Base-by-base conservation (phyloP, 2,888 invertebrate genomes). In the Sinohyriopsis cumingii region DNA sequence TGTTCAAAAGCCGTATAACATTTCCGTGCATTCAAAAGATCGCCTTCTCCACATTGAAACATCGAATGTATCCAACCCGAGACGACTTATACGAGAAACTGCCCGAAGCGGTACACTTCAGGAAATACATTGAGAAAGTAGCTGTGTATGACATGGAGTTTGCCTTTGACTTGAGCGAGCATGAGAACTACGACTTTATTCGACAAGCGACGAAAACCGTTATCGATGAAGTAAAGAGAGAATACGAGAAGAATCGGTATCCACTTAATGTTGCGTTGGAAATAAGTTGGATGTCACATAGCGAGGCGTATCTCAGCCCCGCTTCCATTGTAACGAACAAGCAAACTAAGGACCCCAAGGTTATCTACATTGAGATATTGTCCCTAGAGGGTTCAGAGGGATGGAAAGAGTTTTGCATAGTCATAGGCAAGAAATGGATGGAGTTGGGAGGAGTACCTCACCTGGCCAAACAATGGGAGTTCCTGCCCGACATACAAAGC, bases 71-170 rank as follows among this genome's bases (percentile, higher is more conserved):
- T 45, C 65, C 65, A 1, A 24, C 12, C 12, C 45, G 22, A 5
- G 65, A 66, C 4, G 18, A 33, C 2, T 19, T 65, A 2, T 60
- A 66, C 55, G 65, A 69, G 25, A 56, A 69, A 53, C 66, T 62
- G 56, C 62, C 69, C 19, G 57, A 69, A n/a, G 61, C 66, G 22
- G 62, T 69, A 20, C 69, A 69, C 54, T 69, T 45, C 63, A 69
- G 69, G 55, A 59, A 57, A 33, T 57, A 66, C 33, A 55, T 66
- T 1, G 62, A 66, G 33, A 25, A n/a, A 15, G 66, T 63, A 1
- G 59, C 66, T 0, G 66, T 70, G 1, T 33, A 59, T 24, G 65
- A 65, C 9, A 57, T 66, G 63, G 70, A 70, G 22, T 70, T 70
- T 57, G 66, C 66, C n/a, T 70, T 70, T 55, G 70, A 70, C 28